Percentiles rank a stretch among this genome's conserved stretches.
phyloP scores from a whole-genome alignment of 2,888 invertebrate species.

The Sthenelais limicola region DNA sequence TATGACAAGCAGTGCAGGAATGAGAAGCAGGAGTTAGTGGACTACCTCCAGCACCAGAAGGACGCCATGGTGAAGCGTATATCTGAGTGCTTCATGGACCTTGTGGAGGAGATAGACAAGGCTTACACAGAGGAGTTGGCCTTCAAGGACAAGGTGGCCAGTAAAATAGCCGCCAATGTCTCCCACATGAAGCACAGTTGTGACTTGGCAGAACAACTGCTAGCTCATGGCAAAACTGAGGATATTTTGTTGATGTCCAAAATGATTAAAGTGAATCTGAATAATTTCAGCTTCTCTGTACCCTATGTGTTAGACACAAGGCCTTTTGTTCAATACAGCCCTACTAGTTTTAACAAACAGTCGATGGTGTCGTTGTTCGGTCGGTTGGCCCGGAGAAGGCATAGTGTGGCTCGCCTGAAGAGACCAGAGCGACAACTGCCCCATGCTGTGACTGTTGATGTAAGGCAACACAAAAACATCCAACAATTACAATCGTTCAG shows the following conservation, averaged over 20 bases:
- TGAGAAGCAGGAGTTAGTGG: slow-evolving; percentile 26
- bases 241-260: slow-evolving; percentile 58
- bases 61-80: slow-evolving; percentile 21
- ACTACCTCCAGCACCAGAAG: slow-evolving; percentile 26
- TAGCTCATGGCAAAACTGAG: slow-evolving; percentile 58
- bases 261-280: slow-evolving; percentile 50
- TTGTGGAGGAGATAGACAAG: slow-evolving; percentile 31
- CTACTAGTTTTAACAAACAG: slow-evolving; percentile 23
- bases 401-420: neutral
- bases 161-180: neutral
- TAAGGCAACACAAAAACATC: neutral
- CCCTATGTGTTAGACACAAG: slow-evolving; percentile 33
- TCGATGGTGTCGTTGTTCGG: slow-evolving; percentile 60
- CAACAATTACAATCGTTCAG: slow-evolving; percentile 32
- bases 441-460: too few species aligned
- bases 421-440: too few species aligned
- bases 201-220: slow-evolving; percentile 40
- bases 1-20: slow-evolving; percentile 28
- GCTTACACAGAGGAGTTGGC: slow-evolving; percentile 52
- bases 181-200: slow-evolving; percentile 23
- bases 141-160: slow-evolving; percentile 41
- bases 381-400: slow-evolving; percentile 49
- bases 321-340: slow-evolving; percentile 30
- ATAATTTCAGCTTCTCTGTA: neutral
- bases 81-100: slow-evolving; percentile 16